These are phyloP conservation scores for Trachelus iudaicus DNA, from an alignment of 2,888 invertebrate genomes.

Conservation along the genomic window DNA sequence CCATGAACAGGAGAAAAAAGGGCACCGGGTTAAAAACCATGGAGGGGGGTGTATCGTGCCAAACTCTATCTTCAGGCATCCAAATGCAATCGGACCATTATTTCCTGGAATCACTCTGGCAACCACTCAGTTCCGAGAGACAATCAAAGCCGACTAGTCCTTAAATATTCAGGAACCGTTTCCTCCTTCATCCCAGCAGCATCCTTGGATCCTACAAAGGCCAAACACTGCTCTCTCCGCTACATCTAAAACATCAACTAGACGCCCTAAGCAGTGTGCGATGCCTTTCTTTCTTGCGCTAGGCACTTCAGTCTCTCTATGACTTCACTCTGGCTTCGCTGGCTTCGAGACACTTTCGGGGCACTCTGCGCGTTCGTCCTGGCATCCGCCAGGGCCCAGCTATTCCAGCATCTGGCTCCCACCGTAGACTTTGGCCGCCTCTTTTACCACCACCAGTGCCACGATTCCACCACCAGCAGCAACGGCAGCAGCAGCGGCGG, in stretches of 20 bases:
- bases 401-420: constrained; percentile 11
- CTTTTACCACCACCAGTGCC: constrained; percentile 18
- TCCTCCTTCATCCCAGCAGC: neutral
- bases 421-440: constrained; percentile 23
- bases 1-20: neutral
- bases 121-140: neutral
- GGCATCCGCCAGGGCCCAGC: constrained; percentile 14
- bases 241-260: neutral
- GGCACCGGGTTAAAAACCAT: neutral
- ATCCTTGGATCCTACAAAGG: no score
- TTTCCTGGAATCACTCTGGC: neutral
- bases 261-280: neutral
- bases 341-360: neutral
- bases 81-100: neutral
- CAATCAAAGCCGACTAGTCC: neutral
- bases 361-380: neutral
- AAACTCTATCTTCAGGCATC: neutral
- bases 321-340: neutral
- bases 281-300: neutral
- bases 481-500: constrained; percentile 17
- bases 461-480: constrained; percentile 11
- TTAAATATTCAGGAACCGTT: neutral
- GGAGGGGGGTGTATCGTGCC: neutral
- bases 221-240: neutral
- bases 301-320: neutral